These are phyloP conservation scores for Apus apus DNA, from an alignment of 2,113 vertebrate genomes.

Conservation along the genomic window DNA sequence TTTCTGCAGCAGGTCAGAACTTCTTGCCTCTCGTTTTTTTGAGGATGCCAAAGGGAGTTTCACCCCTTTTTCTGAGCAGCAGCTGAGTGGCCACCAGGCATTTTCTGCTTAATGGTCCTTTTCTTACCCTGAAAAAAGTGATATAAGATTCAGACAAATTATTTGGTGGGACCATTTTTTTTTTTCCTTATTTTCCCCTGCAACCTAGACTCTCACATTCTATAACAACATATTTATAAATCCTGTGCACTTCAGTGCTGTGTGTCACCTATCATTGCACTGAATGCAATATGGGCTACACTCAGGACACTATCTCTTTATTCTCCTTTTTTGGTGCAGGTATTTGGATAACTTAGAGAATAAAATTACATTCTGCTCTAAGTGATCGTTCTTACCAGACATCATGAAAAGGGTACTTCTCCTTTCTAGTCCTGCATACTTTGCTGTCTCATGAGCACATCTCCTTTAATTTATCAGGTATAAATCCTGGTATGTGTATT, in stretches of 20 bases:
- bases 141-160: background rate
- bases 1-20: background rate
- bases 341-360: constrained; percentile 12
- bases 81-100: background rate
- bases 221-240: background rate
- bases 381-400: background rate
- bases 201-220: background rate
- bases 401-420: constrained; percentile 25
- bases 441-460: background rate
- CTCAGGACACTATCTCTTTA: background rate
- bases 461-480: constrained; percentile 26
- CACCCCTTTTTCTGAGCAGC: background rate
- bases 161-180: background rate
- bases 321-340: background rate
- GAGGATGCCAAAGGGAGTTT: background rate
- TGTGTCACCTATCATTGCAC: background rate
- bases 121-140: background rate
- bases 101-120: background rate
- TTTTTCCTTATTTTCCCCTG: background rate
- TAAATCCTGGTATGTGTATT: constrained; percentile 12
- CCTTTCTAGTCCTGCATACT: background rate
- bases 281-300: background rate
- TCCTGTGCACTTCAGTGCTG: background rate
- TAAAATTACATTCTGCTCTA: background rate
- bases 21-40: background rate